Base-by-base conservation (phyloP, 2,888 invertebrate genomes). In the Drosophila kuntzei region DNA sequence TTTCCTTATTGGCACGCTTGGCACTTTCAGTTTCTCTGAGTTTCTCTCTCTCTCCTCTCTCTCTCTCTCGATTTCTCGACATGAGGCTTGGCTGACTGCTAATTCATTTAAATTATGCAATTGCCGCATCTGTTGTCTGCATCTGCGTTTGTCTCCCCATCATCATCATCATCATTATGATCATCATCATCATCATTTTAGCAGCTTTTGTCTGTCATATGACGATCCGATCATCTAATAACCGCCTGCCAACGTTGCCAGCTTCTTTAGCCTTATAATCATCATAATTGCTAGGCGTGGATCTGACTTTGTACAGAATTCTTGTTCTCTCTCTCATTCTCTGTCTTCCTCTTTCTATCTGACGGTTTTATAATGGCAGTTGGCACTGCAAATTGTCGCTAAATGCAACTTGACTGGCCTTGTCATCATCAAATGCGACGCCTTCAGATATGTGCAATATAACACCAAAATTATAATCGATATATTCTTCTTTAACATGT, bases 91-190 rank as follows among this genome's bases (percentile, higher is more conserved):
- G 53, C 61, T 29, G 53, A 25, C 55, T 79, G 72, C 74, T 86
- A 84, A 84, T 86, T 84, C 81, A 80, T 84, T 86, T 84, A 80
- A 84, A 86, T 84, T 84, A 86, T 84, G 87, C 83, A 84, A 84
- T 84, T 84, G 87, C 67, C 61, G 69, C 79, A 72, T 79, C 79
- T 79, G 73, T 34, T 69, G 71, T 69, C 74, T 61, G 57, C 57
- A 53, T 54, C 61, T 54, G 54, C 39, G 34, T 54, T 49, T 50
- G 43, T 80, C 67, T 69, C 71, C 49, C 64, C 71, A 66, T 61
- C 71, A 71, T 76, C 70, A 47, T 46, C 66, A 63, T 67, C 37
- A 18, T 44, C 16, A 39, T 43, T 18, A 41, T 43, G 47, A 34
- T 58, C 9, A 65, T 37, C 60, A 46, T 59, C 44, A 53, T 50